Conservation (phyloP, 2,888 invertebrate genomes). For the Pollenia amentaria region DNA sequence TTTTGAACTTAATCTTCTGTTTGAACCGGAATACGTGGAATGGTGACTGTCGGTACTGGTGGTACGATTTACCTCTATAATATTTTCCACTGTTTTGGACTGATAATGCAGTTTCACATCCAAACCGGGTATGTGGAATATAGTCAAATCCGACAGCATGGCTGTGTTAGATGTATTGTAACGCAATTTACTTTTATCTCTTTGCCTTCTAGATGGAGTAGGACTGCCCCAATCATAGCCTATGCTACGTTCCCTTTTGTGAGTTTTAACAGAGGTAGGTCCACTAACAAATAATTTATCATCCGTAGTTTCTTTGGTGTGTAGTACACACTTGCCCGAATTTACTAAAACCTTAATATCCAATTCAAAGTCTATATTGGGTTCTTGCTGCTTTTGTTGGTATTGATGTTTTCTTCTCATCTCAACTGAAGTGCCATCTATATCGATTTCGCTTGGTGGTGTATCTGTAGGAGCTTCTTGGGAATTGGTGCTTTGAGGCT, state of each 20-base stretch:
- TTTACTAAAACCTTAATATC: constrained; percentile 98
- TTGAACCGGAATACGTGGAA: constrained; percentile 71
- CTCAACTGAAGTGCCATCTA: constrained; percentile 88
- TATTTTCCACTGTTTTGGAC: constrained; percentile 88
- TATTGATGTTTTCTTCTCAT: constrained; percentile 86
- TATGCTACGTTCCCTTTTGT: constrained; percentile 83
- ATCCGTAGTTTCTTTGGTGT: constrained; percentile 91
- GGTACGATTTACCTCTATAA: constrained; percentile 81
- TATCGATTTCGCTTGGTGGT: constrained; percentile 85
- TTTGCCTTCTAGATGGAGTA: constrained; percentile 84
- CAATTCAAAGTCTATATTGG: constrained; percentile 97
- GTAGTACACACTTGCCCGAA: constrained; percentile 98
- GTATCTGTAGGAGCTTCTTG: constrained; percentile 78
- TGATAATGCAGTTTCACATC: constrained; percentile 95
- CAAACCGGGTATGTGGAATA: constrained; percentile 95
- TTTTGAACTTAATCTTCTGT: constrained; percentile 89
- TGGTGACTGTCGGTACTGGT: constrained; percentile 79
- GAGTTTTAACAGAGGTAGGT: constrained; percentile 79
- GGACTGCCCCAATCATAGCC: constrained; percentile 86
- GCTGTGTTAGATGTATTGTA: constrained; percentile 84
- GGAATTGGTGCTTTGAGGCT: constrained; percentile 85
- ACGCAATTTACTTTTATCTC: constrained; percentile 84
- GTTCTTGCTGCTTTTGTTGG: constrained; percentile 87
- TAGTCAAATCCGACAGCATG: constrained; percentile 90
- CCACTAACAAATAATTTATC: constrained; percentile 86